These are phyloP conservation scores for Ichneumoninae sp. DNA, from an alignment of 2,888 invertebrate genomes.

Conservation along the genomic window DNA sequence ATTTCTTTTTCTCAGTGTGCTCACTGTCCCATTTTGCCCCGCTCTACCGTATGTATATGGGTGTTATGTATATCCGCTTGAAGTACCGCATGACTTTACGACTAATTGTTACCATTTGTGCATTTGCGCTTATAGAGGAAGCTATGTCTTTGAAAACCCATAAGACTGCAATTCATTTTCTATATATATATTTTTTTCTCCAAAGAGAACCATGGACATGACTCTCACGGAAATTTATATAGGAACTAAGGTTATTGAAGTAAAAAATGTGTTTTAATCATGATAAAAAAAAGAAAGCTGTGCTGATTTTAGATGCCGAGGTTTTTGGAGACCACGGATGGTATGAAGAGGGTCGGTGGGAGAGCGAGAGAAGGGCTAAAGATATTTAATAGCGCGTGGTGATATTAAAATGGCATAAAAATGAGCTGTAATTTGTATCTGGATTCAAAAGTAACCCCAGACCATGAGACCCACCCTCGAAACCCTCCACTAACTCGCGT, in stretches of 20 bases:
- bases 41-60: background rate
- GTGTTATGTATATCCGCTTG: background rate
- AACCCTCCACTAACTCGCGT: slow-evolving; percentile 54
- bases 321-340: slow-evolving; percentile 42
- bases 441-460: slow-evolving; percentile 79
- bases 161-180: background rate
- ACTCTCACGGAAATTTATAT: background rate
- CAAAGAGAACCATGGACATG: background rate
- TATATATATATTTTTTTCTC: background rate
- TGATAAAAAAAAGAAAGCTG: slow-evolving; percentile 46
- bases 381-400: slow-evolving; percentile 84
- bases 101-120: background rate
- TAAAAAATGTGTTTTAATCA: slow-evolving; percentile 28
- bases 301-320: slow-evolving; percentile 51
- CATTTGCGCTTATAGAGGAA: background rate
- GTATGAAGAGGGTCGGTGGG: slow-evolving; percentile 34
- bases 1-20: too few species aligned
- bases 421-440: slow-evolving; percentile 84
- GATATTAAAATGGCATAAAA: slow-evolving; percentile 85
- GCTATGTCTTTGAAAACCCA: background rate
- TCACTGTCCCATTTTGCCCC: too few species aligned
- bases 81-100: background rate
- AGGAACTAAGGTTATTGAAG: background rate
- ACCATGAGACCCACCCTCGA: slow-evolving; percentile 73
- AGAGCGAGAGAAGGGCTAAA: slow-evolving; percentile 74